Evolutionary conservation across 2,888 invertebrate genomes (phyloP).

Genomic region (Euzophera pinguis): DNA sequence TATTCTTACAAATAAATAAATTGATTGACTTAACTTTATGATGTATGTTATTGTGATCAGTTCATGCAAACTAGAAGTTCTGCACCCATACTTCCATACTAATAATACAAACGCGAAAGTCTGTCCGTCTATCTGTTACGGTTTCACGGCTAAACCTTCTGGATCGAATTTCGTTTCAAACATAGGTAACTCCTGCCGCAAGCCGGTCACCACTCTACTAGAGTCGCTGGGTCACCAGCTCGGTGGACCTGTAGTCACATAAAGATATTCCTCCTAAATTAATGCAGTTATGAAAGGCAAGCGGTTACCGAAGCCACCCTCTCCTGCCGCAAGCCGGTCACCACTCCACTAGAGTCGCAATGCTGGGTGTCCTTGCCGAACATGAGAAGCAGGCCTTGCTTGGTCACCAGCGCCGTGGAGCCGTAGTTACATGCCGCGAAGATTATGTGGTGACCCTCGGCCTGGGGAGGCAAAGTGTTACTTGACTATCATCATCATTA

Average conservation of each 20-base stretch:
- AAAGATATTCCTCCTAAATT: too few relatives aligned
- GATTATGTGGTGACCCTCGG: constrained; percentile 89
- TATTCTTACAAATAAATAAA: too few relatives aligned
- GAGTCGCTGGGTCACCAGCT: constrained; percentile 92
- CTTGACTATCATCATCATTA: too few relatives aligned
- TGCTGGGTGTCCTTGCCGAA: constrained; percentile 96
- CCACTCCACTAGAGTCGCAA: constrained; percentile 87
- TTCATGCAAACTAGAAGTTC: too few relatives aligned
- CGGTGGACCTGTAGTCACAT: constrained; percentile 97
- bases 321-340: constrained; percentile 87
- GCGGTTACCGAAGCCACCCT: constrained; percentile 79
- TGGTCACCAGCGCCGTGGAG: constrained; percentile 94
- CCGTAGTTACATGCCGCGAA: constrained; percentile 96
- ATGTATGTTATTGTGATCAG: too few relatives aligned
- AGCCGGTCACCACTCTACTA: constrained; percentile 85
- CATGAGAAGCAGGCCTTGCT: constrained; percentile 94
- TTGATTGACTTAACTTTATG: too few relatives aligned
- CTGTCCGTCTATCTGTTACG: too few relatives aligned
- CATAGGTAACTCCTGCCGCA: constrained; percentile 87
- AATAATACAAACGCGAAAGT: too few relatives aligned
- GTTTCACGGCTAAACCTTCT: too few relatives aligned
- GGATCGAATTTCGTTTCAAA: too few relatives aligned
- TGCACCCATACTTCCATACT: too few relatives aligned
- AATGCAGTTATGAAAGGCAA: neutral
- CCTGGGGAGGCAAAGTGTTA: constrained; percentile 33